Base-by-base conservation (phyloP, 2,797 vertebrate genomes). In the Crossoptilon crossoptilon region DNA sequence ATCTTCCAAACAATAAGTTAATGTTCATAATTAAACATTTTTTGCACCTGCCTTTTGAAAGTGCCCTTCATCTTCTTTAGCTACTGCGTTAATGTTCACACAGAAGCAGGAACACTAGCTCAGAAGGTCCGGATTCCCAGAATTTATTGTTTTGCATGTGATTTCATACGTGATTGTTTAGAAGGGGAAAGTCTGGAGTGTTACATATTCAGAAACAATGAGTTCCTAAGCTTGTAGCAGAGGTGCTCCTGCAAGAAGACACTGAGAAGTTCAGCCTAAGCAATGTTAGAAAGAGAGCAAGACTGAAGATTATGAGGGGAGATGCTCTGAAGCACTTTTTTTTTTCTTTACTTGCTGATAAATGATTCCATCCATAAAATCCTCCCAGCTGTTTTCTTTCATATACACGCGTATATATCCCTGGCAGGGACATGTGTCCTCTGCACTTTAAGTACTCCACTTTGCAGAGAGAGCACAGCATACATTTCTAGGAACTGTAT, bases 321-420 rank as follows among this genome's bases (percentile, higher is more conserved):
- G 27, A 77, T 37, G 9, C 37, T 68, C 43, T 86, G 43, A 78
- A 81, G 51, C 55, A 27, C 63, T 55, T 48, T 22, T 44, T 44
- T 44, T 46, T 43, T 85, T 33, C 21, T 77, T 79, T 73, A 86
- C 35, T 76, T 15, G 12, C 41, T 75, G 27, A 46, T 43, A 53
- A 60, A 60, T n/a, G 19, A 53, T 0, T 64, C 10, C 19, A 67
- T 22, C 26, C 31, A 10, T 78, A 69, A 93, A 73, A 60, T 33
- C 9, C 13, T 14, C n/a, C 17, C 16, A 51, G 31, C 11, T 35
- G 87, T 56, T 29, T 80, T 55, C 29, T 53, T 72, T 43, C 11
- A 60, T 26, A 60, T 11, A 17, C 14, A 19, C 3, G 5, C 5
- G 0, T 9, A 23, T 21, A 37, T 53, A 11, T 35, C 17, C 9